phyloP scores from a whole-genome alignment of 2,113 vertebrate genomes.

The Heptranchias perlo region DNA sequence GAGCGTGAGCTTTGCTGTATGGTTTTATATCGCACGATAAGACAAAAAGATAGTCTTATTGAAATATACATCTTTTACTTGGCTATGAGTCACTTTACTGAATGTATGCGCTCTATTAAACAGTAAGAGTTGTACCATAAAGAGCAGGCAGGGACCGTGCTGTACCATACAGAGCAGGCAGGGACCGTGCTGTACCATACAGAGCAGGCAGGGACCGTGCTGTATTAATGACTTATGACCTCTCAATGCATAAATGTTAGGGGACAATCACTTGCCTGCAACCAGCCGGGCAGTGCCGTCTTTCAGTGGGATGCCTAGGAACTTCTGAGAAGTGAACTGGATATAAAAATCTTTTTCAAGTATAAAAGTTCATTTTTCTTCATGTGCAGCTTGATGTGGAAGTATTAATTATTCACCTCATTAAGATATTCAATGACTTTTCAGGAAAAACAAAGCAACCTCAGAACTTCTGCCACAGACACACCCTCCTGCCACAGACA shows the following conservation, averaged over 20 bases:
- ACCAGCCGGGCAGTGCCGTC: background rate
- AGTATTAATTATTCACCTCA: background rate
- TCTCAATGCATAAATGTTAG: background rate
- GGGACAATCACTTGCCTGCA: background rate
- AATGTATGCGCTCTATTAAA: too few species aligned
- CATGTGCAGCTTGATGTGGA: background rate
- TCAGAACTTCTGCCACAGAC: background rate
- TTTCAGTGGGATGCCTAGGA: background rate
- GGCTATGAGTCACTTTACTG: background rate
- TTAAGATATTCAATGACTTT: constrained; percentile 6
- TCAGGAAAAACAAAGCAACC: background rate
- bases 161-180: too few species aligned
- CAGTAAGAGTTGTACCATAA: too few species aligned
- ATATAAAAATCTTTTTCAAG: background rate
- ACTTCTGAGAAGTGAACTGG: background rate
- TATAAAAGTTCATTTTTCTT: background rate
- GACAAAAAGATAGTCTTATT: background rate
- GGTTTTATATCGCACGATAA: background rate
- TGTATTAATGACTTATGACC: background rate
- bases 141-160: too few species aligned
- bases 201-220: too few species aligned
- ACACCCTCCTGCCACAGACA: background rate
- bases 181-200: too few species aligned
- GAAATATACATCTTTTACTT: background rate
- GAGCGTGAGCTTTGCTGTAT: background rate